Evolutionary conservation across 2,888 invertebrate genomes (phyloP).

Genomic region (Cepaea hortensis): DNA sequence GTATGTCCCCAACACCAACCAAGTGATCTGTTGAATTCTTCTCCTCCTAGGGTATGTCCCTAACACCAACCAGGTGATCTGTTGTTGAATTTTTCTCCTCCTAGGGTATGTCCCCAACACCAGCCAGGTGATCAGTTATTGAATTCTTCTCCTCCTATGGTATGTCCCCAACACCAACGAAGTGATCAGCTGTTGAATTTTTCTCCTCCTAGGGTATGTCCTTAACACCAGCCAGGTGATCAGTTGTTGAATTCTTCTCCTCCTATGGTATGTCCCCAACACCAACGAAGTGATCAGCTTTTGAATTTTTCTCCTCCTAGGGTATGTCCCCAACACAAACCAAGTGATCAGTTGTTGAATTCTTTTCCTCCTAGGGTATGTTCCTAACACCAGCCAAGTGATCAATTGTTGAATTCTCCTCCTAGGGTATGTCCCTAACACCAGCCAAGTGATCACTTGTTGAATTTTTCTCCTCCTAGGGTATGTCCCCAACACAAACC

Average conservation of each 20-base stretch:
- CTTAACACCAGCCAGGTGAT: neutral
- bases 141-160: neutral
- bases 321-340: neutral
- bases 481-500: neutral
- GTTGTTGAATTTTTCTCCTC: neutral
- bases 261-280: neutral
- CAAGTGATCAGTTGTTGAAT: neutral
- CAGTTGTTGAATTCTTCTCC: neutral
- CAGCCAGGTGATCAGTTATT: neutral
- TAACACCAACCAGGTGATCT: neutral
- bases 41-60: neutral
- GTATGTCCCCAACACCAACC: neutral
- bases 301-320: constrained; percentile 3
- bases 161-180: neutral
- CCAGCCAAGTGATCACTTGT: neutral
- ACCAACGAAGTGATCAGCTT: neutral
- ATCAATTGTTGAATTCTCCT: neutral
- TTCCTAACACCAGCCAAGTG: neutral
- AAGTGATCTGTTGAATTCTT: neutral
- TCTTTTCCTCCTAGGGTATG: neutral
- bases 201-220: neutral
- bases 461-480: neutral
- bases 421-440: neutral
- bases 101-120: neutral
- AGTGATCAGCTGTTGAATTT: neutral